Base-by-base conservation (phyloP, 2,113 vertebrate species). In the Syngnathoides biaculeatus region DNA sequence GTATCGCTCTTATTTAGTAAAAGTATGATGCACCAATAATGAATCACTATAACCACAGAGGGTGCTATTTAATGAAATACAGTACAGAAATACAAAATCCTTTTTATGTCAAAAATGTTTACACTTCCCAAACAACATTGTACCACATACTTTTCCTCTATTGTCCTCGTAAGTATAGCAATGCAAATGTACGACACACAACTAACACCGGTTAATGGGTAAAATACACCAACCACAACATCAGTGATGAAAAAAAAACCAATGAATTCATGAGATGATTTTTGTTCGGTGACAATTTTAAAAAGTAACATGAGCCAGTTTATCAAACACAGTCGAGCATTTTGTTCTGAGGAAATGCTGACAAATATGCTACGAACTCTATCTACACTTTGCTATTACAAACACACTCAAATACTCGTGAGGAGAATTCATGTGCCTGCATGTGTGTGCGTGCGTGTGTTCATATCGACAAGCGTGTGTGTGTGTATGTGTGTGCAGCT, bases 381-480 rank as follows among this genome's bases (percentile, higher is more conserved):
- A 80, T 84, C 69, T 56, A 80, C 82, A 84, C 67, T 78, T 80
- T 79, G 69, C 58, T 67, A 27, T 77, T 60, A 66, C 47, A 64
- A 26, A 62, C 45, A 67, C 56, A 68, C 48, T 56, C 55, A 65
- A 24, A 40, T 39, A 71, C 67, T 80, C 73, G 83, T 87, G 83
- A 84, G 81, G 83, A 82, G 81, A 82, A 83, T 70, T 81, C 74
- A 82, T 73, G 82, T 86, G 80, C 73, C 80, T 84, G 84, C 76
- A 75, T 86, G 87, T 80, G 74, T 82, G 75, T 77, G 73, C 73
- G 78, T 35, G 74, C 48, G 70, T 58, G 75, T 82, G 77, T 71
- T 68, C 56, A 67, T 78, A 60, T 64, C 57, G 40, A 42, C 48
- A 11, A 40, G 78, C 58, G 74, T 81, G 64, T 63, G 63, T 56